Conservation (phyloP, 1,140 invertebrate species). For the Alviniconcha marisindica region DNA sequence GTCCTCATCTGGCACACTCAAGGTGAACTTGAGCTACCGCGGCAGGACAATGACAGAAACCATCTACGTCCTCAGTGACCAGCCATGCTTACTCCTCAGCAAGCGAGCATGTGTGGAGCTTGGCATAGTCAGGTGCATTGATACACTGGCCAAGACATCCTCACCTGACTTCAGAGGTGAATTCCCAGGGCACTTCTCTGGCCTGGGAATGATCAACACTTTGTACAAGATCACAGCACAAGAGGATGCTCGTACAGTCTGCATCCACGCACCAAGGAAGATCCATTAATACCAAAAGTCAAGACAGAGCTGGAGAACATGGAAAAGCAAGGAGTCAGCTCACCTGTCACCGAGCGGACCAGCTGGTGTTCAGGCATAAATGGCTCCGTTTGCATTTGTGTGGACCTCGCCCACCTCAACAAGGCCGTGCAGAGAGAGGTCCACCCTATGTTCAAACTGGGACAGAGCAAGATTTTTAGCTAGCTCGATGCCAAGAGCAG, state of each 20-base stretch:
- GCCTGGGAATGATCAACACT: neutral
- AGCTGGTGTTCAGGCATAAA: conserved; percentile 32
- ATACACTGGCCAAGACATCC: no score
- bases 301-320: neutral
- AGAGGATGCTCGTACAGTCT: neutral
- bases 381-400: conserved; percentile 48
- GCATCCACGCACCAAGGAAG: neutral
- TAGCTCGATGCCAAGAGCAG: no score
- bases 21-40: neutral
- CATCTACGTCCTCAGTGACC: neutral
- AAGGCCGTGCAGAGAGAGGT: conserved; percentile 12
- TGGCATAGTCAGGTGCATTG: no score
- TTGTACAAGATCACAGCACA: neutral
- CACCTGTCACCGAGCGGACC: conserved; percentile 17
- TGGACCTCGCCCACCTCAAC: conserved; percentile 46
- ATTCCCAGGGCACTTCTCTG: no score
- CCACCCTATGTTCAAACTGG: conserved; percentile 29
- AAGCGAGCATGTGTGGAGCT: no score
- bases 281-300: neutral
- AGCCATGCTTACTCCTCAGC: no score
- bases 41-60: neutral
- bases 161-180: no score
- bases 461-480: conserved; percentile 66
- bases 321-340: neutral
- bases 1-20: neutral